phyloP scores from a whole-genome alignment of 2,797 vertebrate species.

The Lacerta agilis region DNA sequence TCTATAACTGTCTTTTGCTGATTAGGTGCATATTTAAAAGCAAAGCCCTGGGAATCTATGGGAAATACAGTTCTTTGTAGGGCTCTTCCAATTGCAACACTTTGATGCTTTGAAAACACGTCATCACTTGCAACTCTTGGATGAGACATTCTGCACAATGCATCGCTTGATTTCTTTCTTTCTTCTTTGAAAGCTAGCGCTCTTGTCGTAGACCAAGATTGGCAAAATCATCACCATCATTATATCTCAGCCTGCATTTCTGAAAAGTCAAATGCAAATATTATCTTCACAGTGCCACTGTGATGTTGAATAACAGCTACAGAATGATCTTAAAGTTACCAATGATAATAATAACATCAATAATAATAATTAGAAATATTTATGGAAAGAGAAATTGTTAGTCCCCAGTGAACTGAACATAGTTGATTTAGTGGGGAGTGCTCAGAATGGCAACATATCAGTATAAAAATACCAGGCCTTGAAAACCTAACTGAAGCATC shows the following conservation, averaged over 20 bases:
- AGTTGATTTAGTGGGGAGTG: background rate
- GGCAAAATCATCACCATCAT: background rate
- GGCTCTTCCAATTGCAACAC: background rate
- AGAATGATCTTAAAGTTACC: background rate
- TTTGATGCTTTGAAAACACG: background rate
- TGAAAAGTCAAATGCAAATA: background rate
- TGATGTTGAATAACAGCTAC: background rate
- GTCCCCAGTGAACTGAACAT: background rate
- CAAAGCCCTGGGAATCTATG: background rate
- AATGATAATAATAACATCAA: background rate
- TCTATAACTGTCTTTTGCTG: background rate
- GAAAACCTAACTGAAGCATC: slow-evolving; percentile 24
- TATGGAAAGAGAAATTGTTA: background rate
- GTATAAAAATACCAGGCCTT: slow-evolving; percentile 39
- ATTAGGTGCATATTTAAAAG: background rate
- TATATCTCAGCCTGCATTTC: background rate
- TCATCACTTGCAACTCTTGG: background rate
- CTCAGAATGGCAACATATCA: slow-evolving; percentile 45
- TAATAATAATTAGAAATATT: background rate
- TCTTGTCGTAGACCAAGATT: background rate
- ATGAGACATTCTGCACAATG: background rate
- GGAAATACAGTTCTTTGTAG: background rate
- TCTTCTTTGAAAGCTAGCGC: background rate
- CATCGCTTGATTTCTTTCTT: background rate
- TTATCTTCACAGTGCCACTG: background rate